phyloP scores from a whole-genome alignment of 2,797 vertebrate species.

The Loriculus beryllinus region DNA sequence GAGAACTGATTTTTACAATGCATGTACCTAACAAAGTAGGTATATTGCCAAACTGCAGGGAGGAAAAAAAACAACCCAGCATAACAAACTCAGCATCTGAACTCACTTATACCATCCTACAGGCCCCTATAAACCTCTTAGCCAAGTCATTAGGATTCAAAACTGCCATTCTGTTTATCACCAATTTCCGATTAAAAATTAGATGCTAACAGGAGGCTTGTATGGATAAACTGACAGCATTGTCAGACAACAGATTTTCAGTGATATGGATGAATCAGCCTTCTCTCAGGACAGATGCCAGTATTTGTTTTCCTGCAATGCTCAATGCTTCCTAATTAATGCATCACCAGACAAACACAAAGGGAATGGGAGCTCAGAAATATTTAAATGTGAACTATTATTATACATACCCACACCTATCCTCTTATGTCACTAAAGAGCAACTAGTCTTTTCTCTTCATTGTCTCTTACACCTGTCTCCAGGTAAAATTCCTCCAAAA shows the following conservation, averaged over 20 bases:
- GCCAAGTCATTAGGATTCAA: neutral
- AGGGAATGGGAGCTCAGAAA: conserved; percentile 4
- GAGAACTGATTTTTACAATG: neutral
- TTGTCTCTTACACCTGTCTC: neutral
- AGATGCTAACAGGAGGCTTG: neutral
- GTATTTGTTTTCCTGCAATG: conserved; percentile 32
- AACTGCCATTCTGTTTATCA: neutral
- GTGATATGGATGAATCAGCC: conserved; percentile 31
- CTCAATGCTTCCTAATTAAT: conserved; percentile 22
- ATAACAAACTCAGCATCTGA: neutral
- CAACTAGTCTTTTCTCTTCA: neutral
- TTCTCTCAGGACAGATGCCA: conserved; percentile 43
- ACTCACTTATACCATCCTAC: neutral
- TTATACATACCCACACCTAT: neutral
- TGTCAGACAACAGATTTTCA: conserved; percentile 38
- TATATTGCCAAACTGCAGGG: neutral
- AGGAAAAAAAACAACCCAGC: too few relatives aligned
- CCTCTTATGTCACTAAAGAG: neutral
- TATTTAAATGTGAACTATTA: neutral
- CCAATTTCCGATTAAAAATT: neutral
- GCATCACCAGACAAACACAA: conserved; percentile 13
- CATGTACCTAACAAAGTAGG: neutral
- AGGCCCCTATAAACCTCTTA: neutral
- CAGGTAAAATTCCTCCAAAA: neutral
- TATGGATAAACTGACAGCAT: conserved; percentile 2